Base-by-base conservation (phyloP, 1,140 invertebrate genomes). In the Hydropsyche tenuis region DNA sequence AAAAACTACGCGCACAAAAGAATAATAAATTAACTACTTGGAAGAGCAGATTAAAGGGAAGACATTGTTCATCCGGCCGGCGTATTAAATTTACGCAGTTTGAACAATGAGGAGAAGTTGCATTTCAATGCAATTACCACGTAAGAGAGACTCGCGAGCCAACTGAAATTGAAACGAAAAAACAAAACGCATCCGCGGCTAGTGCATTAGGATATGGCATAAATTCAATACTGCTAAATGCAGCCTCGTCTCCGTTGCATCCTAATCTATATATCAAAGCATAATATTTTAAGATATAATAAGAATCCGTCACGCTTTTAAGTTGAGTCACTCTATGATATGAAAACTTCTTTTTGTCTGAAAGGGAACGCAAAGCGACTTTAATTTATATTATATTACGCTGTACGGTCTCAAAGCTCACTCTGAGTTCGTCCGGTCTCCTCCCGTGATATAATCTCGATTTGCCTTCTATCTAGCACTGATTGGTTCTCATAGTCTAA, bases 41-140 rank as follows among this genome's bases (percentile, higher is more conserved):
- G 23, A 63, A 42, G 30, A 23, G 30, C 63, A 66, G 16, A 46
- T 66, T 45, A 66, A 66, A 66, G 7, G 63, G 12, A 66, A 30
- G 27, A 66, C 63, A 45, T 18, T 16, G 37, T 30, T 16, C 63
- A 45, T 66, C 63, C 63, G 63, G 63, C 43, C 30, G 23, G 16
- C 5, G 23, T 22, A 37, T 63, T 37, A 27, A 37, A 63, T 30
- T 27, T 23, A 30, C 20, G 62, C n/a, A 20, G n/a, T 3, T 27
- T 42, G 30, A 64, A 64, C 63, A 66, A 66, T 45, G 42, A 4
- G 9, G 30, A 42, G 18, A 46, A 43, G 42, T 23, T 66, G 63
- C 63, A 66, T 20, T 53, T 66, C 30, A 45, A 46, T 46, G 63
- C 42, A 66, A 66, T 66, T 66, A 66, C 30, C 30, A n/a, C n/a